Base-by-base conservation (phyloP, 2,113 vertebrate genomes). In the Alligator mississippiensis region DNA sequence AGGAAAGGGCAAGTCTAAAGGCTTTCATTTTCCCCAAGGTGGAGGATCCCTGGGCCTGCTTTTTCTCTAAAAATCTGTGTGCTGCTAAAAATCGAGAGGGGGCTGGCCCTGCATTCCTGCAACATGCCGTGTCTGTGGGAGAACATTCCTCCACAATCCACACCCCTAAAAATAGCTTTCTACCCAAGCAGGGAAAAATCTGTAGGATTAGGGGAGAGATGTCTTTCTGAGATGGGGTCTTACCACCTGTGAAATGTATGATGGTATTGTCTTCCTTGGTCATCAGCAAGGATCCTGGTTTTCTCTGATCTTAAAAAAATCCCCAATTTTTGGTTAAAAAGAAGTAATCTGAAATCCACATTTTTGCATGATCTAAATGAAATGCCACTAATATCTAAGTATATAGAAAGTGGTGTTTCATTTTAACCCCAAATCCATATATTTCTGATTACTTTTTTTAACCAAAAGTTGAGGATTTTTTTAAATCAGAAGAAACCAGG, bases 191-290 rank as follows among this genome's bases (percentile, higher is more conserved):
- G 34, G 9, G 38, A 68, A 79, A 27, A 5, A n/a, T n/a, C n/a
- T 68, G 17, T 11, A 2, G 3, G 1, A 14, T 2, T 15, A 22
- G 6, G 21, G 70, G 5, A 5, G 9, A 74, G 22, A 74, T 47
- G 22, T 34, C 77, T 62, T 77, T 54, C n/a, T 58, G 54, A 85
- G 30, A 19, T 54, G 47, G 63, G 77, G 57, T 78, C 68, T 84
- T 84, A 25, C 59, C 21, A 85, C 16, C 30, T 66, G 70, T 70
- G 76, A 59, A 81, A 59, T 47, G 74, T 74, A 59, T 76, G 75
- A 60, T 70, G 27, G 24, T 27, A 47, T 27, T 62, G 75, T 30
- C 54, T 22, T 74, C 11, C 24, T 74, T 47, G 34, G 34, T 47
- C 19, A 34, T 60, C 47, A 54, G 12, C 17, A 47, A 9, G 47